Evolutionary conservation across 30 jellyfish, hydroid and myxozoan genomes (phyloP).

Genomic region (Cassiopea andromeda): DNA sequence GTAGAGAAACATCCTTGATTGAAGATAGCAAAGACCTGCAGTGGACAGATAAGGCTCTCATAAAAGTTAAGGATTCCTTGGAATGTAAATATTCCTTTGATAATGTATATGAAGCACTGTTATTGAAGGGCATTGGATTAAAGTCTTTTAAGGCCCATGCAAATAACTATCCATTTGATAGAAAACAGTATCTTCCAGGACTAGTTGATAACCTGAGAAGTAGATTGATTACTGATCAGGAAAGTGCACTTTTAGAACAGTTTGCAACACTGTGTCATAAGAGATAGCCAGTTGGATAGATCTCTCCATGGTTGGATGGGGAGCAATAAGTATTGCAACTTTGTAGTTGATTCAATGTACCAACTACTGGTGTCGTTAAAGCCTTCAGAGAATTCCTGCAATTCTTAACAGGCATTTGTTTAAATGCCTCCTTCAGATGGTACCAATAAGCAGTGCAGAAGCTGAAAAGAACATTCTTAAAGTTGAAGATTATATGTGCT

Average conservation of each 20-base stretch:
- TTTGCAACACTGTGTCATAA: background rate
- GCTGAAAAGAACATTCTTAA: slow-evolving; percentile 23
- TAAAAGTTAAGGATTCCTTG: slow-evolving; percentile 20
- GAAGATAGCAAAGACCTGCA: slow-evolving; percentile 14
- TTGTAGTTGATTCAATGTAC: slow-evolving; percentile 8
- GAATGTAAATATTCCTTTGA: slow-evolving; percentile 24
- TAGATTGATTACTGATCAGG: background rate
- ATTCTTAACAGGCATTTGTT: background rate
- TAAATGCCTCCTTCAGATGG: slow-evolving; percentile 9
- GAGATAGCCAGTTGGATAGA: slow-evolving; percentile 14
- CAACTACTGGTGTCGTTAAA: background rate
- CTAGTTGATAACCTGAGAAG: slow-evolving; percentile 13
- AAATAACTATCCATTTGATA: slow-evolving; percentile 13
- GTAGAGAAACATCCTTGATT: slow-evolving; percentile 13
- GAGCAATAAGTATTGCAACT: background rate
- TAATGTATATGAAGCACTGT: background rate
- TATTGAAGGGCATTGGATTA: slow-evolving; percentile 26
- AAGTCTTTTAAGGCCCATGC: background rate
- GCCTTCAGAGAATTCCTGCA: background rate
- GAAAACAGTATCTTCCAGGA: slow-evolving; percentile 1
- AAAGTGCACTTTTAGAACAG: background rate
- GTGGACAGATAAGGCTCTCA: slow-evolving; percentile 27
- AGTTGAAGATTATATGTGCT: background rate
- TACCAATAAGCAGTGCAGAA: slow-evolving; percentile 20
- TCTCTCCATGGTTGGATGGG: slow-evolving; percentile 25